phyloP scores from a whole-genome alignment of 2,888 invertebrate species.

The Hyppa rectilinea region DNA sequence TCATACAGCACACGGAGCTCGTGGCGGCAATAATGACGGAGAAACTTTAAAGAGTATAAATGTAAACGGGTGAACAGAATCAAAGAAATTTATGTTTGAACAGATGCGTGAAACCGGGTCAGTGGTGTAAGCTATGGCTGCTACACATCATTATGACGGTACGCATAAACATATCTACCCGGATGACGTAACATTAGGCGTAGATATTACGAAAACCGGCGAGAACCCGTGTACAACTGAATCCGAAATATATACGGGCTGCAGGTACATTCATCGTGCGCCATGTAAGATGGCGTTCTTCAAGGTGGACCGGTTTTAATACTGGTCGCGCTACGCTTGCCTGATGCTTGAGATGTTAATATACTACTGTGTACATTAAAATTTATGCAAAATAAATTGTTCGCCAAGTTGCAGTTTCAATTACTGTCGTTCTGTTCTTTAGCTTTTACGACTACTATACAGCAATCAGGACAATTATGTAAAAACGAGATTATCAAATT shows the following conservation, averaged over 20 bases:
- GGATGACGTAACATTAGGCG: constrained; percentile 81
- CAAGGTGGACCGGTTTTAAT: constrained; percentile 84
- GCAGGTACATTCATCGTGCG: constrained; percentile 76
- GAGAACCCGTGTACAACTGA: constrained; percentile 74
- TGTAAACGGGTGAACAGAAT: constrained; percentile 69
- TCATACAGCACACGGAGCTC: constrained; percentile 39
- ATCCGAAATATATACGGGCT: constrained; percentile 79
- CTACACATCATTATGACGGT: constrained; percentile 81
- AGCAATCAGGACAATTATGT: constrained; percentile 60
- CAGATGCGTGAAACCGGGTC: constrained; percentile 86
- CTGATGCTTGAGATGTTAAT: constrained; percentile 70
- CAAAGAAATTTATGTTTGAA: constrained; percentile 80
- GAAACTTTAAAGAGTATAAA: constrained; percentile 65
- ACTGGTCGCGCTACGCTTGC: constrained; percentile 75
- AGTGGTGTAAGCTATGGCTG: constrained; percentile 83
- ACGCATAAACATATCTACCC: constrained; percentile 82
- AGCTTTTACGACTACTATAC: constrained; percentile 31
- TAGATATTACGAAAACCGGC: constrained; percentile 82
- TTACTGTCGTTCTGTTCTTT: constrained; percentile 23
- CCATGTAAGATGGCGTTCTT: constrained; percentile 76
- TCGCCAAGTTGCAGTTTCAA: constrained; percentile 43
- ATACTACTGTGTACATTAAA: constrained; percentile 60
- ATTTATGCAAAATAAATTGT: constrained; percentile 58
- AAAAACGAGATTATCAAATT: constrained; percentile 64
- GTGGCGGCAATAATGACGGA: constrained; percentile 59